phyloP scores from a whole-genome alignment of 2,797 vertebrate species.

The Amazona ochrocephala region DNA sequence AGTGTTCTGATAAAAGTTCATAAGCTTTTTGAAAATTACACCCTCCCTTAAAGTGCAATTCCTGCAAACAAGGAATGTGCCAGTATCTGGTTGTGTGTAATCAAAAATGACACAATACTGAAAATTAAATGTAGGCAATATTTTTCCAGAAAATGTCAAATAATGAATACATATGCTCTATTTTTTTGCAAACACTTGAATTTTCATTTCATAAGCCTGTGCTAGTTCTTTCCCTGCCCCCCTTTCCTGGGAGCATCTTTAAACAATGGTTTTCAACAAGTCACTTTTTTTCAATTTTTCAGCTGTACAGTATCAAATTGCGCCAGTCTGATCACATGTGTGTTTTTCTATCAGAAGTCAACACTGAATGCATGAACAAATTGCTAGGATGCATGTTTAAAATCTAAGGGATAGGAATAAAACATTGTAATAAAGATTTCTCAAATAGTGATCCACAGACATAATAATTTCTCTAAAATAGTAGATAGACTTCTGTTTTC shows the following conservation, averaged over 20 bases:
- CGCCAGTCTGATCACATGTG: slow-evolving; percentile 5
- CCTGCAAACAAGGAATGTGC: not conserved
- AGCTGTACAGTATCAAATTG: slow-evolving; percentile 44
- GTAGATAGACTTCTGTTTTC: slow-evolving; percentile 10
- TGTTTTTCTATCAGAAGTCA: slow-evolving; percentile 49
- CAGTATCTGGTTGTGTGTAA: not conserved
- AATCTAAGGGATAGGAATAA: not conserved
- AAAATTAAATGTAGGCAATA: not conserved
- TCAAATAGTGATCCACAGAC: not conserved
- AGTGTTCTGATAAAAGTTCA: not conserved
- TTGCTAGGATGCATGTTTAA: not conserved
- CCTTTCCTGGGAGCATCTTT: slow-evolving; percentile 46
- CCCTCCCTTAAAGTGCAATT: not conserved
- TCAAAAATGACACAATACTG: not conserved
- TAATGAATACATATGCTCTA: not conserved
- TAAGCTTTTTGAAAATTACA: not conserved
- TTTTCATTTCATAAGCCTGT: not conserved
- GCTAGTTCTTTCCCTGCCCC: not conserved
- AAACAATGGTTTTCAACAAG: slow-evolving; percentile 62
- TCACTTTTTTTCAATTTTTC: not conserved
- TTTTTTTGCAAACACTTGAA: not conserved
- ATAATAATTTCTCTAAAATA: not conserved
- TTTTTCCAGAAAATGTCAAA: slow-evolving; percentile 14
- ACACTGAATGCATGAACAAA: slow-evolving; percentile 7
- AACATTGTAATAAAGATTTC: not conserved